These are phyloP conservation scores for Dryocosmus kuriphilus DNA, from an alignment of 2,888 invertebrate species.

Conservation along the genomic window DNA sequence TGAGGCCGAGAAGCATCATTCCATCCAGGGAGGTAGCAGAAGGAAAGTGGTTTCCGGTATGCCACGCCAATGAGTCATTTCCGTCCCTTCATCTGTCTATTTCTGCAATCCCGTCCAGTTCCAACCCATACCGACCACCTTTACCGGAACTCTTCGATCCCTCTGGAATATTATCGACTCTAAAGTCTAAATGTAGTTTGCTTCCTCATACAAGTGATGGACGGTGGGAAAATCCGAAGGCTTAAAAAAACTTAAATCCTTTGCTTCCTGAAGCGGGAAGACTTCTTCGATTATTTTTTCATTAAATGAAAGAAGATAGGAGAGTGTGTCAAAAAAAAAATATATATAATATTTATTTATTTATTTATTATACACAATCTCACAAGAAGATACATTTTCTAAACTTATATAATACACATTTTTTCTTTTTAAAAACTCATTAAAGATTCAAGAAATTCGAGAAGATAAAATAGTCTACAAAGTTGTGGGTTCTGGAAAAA, in stretches of 20 bases:
- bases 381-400: no score
- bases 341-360: no score
- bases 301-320: no score
- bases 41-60: slow-evolving; percentile 71
- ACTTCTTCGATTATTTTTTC: no score
- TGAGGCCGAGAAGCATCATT: slow-evolving; percentile 45
- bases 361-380: no score
- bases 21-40: slow-evolving; percentile 45
- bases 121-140: slow-evolving; percentile 46
- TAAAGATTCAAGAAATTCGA: slow-evolving; percentile 42
- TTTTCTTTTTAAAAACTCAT: no score
- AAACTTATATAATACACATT: no score
- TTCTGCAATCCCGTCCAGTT: slow-evolving; percentile 43
- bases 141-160: slow-evolving; percentile 50
- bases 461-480: neutral
- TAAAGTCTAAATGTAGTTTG: slow-evolving; percentile 62
- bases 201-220: slow-evolving; percentile 20
- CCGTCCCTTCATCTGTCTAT: slow-evolving; percentile 58
- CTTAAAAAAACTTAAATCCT: slow-evolving; percentile 41
- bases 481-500: no score
- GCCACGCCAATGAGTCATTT: slow-evolving; percentile 73
- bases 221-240: slow-evolving; percentile 40
- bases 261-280: slow-evolving; percentile 23
- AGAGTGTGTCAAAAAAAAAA: no score
- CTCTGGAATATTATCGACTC: slow-evolving; percentile 61